phyloP scores from a whole-genome alignment of 2,797 vertebrate species.

The Stomatorhinus walkeri region DNA sequence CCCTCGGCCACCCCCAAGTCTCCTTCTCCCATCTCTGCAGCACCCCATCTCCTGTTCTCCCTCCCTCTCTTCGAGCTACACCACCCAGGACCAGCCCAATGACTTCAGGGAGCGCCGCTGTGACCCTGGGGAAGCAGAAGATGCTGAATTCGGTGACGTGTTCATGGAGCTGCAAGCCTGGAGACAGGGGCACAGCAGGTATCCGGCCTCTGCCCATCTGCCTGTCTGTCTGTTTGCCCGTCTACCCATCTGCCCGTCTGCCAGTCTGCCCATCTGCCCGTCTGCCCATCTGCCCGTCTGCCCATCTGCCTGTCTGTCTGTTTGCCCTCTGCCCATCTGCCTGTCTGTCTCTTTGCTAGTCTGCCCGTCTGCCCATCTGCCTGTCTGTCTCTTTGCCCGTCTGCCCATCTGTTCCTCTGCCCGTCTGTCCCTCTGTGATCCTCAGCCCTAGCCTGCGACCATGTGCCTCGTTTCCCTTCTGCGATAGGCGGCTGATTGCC shows the following conservation, averaged over 20 bases:
- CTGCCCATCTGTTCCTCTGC: not conserved
- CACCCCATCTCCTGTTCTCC: not conserved
- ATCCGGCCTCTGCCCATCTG: not conserved
- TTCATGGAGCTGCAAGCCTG: conserved; percentile 29
- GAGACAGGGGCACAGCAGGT: conserved; percentile 40
- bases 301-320: not conserved
- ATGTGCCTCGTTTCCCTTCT: conserved; percentile 10
- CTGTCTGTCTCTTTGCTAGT: not conserved
- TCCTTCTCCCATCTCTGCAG: not conserved
- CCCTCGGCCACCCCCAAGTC: conserved; percentile 17
- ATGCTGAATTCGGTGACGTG: conserved; percentile 27
- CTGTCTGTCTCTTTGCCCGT: not conserved
- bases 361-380: not conserved
- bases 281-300: no score
- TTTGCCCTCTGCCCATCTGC: not conserved
- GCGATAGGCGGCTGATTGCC: conserved; percentile 56
- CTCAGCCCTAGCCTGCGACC: not conserved
- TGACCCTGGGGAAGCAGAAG: conserved; percentile 17
- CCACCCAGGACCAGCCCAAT: not conserved
- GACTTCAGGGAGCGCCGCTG: conserved; percentile 24
- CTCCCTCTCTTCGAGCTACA: conserved; percentile 24
- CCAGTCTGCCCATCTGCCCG: not conserved
- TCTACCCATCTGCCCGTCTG: not conserved
- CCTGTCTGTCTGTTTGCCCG: not conserved
- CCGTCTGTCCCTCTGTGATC: not conserved